Percentiles rank a stretch among this genome's conserved stretches.
Conservation (phyloP, 2,113 vertebrate genomes). For the Entomyzon cyanotis region DNA sequence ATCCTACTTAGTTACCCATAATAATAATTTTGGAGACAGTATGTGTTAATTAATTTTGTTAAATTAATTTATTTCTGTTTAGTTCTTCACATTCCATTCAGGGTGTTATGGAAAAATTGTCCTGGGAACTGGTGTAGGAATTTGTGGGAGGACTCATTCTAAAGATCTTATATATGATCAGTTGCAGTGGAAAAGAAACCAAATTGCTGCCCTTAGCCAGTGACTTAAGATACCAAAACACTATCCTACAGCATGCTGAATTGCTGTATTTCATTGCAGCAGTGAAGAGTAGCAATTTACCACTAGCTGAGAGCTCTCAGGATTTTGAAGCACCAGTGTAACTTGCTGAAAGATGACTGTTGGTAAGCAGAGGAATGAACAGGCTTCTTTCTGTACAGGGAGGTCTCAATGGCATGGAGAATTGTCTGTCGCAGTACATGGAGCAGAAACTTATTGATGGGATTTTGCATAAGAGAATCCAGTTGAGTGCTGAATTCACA, state of each 20-base stretch:
- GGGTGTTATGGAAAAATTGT: neutral
- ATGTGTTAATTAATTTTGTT: neutral
- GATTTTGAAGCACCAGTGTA: neutral
- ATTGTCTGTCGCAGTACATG: neutral
- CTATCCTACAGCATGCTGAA: neutral
- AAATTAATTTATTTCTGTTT: neutral
- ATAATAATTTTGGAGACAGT: neutral
- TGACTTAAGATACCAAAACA: conserved; percentile 7
- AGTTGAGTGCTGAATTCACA: neutral
- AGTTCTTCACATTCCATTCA: neutral
- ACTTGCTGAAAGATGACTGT: neutral
- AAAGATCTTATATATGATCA: neutral
- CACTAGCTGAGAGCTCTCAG: neutral
- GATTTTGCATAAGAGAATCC: neutral
- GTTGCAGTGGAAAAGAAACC: neutral
- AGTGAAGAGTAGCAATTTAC: conserved; percentile 4
- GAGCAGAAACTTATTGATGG: neutral
- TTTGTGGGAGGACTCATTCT: neutral
- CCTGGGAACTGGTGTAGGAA: neutral
- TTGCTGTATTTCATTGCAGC: neutral
- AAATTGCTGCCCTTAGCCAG: neutral
- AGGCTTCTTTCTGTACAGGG: neutral
- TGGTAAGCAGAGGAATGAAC: neutral
- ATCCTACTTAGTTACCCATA: neutral
- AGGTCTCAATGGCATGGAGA: neutral